phyloP scores from a whole-genome alignment of 2,113 vertebrate species.

The Hippocampus comes region DNA sequence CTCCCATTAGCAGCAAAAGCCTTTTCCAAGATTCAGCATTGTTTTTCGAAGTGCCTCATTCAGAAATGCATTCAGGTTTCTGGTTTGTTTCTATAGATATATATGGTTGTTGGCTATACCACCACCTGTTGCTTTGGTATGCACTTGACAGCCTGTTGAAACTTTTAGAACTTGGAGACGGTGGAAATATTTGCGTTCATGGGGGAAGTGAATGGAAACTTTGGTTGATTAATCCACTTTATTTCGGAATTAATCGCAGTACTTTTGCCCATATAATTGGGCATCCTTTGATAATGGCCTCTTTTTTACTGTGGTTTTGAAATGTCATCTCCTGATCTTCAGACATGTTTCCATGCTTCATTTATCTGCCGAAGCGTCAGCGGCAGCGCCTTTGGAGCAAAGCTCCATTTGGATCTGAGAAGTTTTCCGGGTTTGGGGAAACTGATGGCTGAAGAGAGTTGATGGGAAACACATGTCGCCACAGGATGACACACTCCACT shows the following conservation, averaged over 20 bases:
- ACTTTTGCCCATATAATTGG: background rate
- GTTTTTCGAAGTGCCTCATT: background rate
- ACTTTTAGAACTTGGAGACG: background rate
- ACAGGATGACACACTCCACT: constrained; percentile 23
- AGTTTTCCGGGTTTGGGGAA: constrained; percentile 5
- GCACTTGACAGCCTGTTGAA: background rate
- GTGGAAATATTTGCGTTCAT: background rate
- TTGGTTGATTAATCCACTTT: background rate
- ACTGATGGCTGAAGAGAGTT: background rate
- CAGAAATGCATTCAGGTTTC: background rate
- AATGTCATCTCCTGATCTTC: background rate
- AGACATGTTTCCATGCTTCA: background rate
- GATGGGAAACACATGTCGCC: constrained; percentile 3
- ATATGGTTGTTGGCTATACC: background rate
- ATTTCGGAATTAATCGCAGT: background rate
- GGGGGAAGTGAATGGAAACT: background rate
- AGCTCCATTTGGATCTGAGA: constrained; percentile 10
- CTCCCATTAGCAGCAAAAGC: background rate
- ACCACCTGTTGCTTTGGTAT: background rate
- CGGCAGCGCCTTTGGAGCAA: constrained; percentile 2
- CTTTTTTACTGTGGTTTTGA: background rate
- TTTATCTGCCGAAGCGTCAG: constrained; percentile 9
- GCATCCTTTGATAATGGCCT: background rate
- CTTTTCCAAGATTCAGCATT: background rate
- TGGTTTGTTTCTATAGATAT: background rate